Percentiles rank a stretch among this genome's conserved stretches.
Evolutionary conservation across 2,888 invertebrate genomes (phyloP).

Genomic region (Sarcophaga variegata): DNA sequence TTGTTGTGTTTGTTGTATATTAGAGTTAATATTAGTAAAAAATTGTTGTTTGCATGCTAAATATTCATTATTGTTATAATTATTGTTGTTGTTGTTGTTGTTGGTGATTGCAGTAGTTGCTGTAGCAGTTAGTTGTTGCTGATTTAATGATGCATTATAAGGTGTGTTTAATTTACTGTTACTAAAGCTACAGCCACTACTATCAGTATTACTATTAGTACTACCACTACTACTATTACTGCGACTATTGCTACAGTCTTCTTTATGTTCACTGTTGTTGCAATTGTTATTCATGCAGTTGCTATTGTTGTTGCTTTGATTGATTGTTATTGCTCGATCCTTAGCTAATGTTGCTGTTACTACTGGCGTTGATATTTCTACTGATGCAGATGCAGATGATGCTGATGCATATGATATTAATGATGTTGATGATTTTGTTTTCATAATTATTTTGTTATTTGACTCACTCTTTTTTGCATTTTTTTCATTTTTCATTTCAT

Average conservation of each 20-base stretch:
- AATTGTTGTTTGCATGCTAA: constrained; percentile 63
- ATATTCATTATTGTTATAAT: constrained; percentile 61
- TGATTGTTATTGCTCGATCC: constrained; percentile 46
- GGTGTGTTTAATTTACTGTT: constrained; percentile 57
- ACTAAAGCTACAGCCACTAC: constrained; percentile 25
- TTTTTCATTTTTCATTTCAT: constrained; percentile 43
- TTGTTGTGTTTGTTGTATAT: constrained; percentile 12
- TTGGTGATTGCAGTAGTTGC: constrained; percentile 58
- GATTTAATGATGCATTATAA: constrained; percentile 58
- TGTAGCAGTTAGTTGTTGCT: constrained; percentile 55
- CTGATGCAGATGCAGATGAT: background rate
- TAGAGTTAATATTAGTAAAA: constrained; percentile 44
- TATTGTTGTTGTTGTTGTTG: constrained; percentile 63
- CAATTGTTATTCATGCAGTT: constrained; percentile 3
- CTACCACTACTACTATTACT: constrained; percentile 39
- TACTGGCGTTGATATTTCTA: background rate
- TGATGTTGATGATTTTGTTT: constrained; percentile 53
- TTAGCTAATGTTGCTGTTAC: constrained; percentile 8
- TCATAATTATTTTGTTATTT: background rate
- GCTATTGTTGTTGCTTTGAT: constrained; percentile 26
- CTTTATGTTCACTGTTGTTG: background rate
- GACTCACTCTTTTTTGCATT: constrained; percentile 50
- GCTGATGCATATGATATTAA: constrained; percentile 19
- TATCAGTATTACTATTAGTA: constrained; percentile 63
- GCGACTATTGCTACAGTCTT: constrained; percentile 19